Evolutionary conservation across 2,888 invertebrate species (phyloP).

Genomic region (Parnassius smintheus): DNA sequence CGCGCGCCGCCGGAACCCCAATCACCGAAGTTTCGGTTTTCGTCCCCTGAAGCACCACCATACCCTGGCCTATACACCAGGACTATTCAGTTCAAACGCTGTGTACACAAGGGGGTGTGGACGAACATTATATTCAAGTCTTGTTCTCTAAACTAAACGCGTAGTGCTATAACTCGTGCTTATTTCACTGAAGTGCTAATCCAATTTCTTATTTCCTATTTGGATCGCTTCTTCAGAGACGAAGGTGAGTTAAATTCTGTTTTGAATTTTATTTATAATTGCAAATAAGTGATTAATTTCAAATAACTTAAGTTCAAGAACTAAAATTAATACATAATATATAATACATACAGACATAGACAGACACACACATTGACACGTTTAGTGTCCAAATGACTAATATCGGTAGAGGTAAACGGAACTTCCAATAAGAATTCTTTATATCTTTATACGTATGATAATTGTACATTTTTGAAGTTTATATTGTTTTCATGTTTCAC

Average conservation of each 20-base stretch:
- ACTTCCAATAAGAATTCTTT: constrained; percentile 2
- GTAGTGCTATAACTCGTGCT: constrained; percentile 75
- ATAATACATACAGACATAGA: neutral
- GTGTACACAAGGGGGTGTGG: constrained; percentile 52
- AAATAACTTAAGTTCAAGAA: too few species aligned
- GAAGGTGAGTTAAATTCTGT: constrained; percentile 55
- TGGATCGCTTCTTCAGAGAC: constrained; percentile 66
- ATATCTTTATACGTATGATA: too few species aligned
- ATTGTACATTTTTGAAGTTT: too few species aligned
- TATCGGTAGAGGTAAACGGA: constrained; percentile 2
- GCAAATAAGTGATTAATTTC: too few species aligned
- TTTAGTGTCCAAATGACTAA: constrained; percentile 17
- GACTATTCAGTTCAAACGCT: constrained; percentile 45
- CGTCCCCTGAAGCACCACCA: constrained; percentile 40
- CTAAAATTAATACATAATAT: too few species aligned
- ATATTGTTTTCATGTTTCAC: too few species aligned
- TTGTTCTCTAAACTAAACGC: constrained; percentile 60
- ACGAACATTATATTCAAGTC: constrained; percentile 50
- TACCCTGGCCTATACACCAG: constrained; percentile 46
- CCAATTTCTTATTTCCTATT: constrained; percentile 70
- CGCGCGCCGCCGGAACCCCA: constrained; percentile 72
- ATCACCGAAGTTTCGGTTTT: constrained; percentile 47
- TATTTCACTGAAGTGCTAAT: constrained; percentile 74
- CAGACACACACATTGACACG: neutral
- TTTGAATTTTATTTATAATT: too few species aligned